These are phyloP conservation scores for Phortica okadai DNA, from an alignment of 2,888 invertebrate species.

Conservation along the genomic window DNA sequence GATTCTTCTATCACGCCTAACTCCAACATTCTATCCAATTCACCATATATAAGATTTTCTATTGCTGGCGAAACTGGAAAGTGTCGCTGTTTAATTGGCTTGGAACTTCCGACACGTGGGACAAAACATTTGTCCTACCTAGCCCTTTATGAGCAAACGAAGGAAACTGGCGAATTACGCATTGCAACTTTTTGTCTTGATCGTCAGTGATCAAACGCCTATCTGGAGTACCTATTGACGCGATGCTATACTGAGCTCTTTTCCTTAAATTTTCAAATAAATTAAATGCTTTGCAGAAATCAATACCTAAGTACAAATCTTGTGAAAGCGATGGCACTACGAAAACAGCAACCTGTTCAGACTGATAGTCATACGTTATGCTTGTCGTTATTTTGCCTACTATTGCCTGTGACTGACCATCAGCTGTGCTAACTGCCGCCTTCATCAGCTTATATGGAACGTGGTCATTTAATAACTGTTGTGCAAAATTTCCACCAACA, in stretches of 20 bases:
- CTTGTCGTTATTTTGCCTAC: background rate
- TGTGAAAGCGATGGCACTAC: background rate
- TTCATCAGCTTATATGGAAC: background rate
- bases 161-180: background rate
- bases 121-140: background rate
- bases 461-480: background rate
- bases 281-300: background rate
- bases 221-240: too few relatives aligned
- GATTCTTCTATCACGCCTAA: background rate
- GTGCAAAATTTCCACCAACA: background rate
- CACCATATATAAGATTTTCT: background rate
- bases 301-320: background rate
- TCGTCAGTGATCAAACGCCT: too few relatives aligned
- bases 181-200: background rate
- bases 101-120: background rate
- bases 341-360: background rate
- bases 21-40: background rate
- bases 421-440: background rate
- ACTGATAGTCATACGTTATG: background rate
- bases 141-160: background rate
- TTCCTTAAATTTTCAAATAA: background rate
- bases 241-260: background rate
- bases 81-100: background rate
- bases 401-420: background rate
- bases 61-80: background rate